These are phyloP conservation scores for Brachylomia viminalis DNA, from an alignment of 2,888 invertebrate species.

Conservation along the genomic window DNA sequence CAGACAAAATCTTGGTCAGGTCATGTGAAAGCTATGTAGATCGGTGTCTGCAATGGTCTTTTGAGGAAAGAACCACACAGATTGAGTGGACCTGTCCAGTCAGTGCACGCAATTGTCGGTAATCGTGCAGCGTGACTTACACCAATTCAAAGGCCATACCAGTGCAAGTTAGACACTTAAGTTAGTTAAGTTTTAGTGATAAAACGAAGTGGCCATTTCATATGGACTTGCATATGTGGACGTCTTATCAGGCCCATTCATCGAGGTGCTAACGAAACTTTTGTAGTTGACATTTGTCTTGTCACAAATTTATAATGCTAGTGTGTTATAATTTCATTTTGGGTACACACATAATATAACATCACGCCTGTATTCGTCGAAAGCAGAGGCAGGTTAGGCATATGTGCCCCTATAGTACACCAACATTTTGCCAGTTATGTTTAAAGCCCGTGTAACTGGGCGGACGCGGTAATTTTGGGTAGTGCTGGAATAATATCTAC, in stretches of 20 bases:
- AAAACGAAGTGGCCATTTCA: constrained; percentile 60
- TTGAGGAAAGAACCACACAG: too few species aligned
- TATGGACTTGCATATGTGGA: constrained; percentile 53
- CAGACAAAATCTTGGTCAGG: too few species aligned
- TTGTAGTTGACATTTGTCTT: constrained; percentile 44
- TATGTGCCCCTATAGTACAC: neutral
- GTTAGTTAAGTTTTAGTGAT: constrained; percentile 59
- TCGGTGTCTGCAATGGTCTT: too few species aligned
- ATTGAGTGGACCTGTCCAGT: too few species aligned
- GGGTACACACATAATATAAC: neutral
- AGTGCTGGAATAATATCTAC: neutral
- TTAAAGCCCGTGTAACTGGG: neutral
- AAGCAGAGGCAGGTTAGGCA: neutral
- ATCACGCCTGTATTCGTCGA: too few species aligned
- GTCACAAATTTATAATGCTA: neutral
- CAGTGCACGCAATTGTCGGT: too few species aligned
- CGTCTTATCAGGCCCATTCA: constrained; percentile 33
- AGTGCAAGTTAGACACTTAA: constrained; percentile 43
- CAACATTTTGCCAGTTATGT: neutral
- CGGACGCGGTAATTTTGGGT: neutral
- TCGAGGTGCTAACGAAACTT: constrained; percentile 47
- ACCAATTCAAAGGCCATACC: constrained; percentile 36
- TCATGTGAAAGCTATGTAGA: too few species aligned
- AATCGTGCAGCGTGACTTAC: constrained; percentile 60
- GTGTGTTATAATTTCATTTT: neutral